phyloP scores from a whole-genome alignment of 2,888 invertebrate genomes.

The Microchrysa polita region DNA sequence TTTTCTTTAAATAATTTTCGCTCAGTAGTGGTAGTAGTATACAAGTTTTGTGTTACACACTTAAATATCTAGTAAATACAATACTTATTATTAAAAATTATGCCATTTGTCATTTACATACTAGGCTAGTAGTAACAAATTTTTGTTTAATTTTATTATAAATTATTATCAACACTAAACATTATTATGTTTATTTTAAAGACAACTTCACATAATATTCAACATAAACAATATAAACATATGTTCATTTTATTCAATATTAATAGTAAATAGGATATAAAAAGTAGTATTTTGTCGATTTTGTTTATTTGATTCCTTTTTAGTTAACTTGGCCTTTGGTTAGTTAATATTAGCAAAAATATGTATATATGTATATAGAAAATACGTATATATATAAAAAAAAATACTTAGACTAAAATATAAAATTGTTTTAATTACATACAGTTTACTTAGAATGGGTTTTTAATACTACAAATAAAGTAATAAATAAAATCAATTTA shows the following conservation, averaged over 20 bases:
- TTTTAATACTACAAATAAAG: no score
- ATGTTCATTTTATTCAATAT: constrained; percentile 21
- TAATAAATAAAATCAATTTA: constrained; percentile 49
- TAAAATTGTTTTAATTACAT: constrained; percentile 38
- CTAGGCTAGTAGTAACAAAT: constrained; percentile 43
- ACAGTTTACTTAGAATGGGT: constrained; percentile 11
- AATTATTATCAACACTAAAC: background rate
- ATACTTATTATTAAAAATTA: constrained; percentile 13
- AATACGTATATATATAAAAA: no score
- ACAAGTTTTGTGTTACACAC: constrained; percentile 41
- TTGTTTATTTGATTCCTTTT: constrained; percentile 66
- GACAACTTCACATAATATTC: constrained; percentile 9
- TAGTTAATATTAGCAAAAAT: constrained; percentile 61
- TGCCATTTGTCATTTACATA: constrained; percentile 25
- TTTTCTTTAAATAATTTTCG: no score
- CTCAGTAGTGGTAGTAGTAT: constrained; percentile 38
- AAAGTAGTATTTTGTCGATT: constrained; percentile 50
- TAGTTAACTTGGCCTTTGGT: constrained; percentile 67
- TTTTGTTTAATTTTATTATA: constrained; percentile 10
- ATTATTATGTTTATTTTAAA: background rate
- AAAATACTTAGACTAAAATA: constrained; percentile 36
- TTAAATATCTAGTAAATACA: constrained; percentile 26
- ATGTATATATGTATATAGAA: no score
- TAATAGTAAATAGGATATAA: constrained; percentile 28
- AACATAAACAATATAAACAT: constrained; percentile 36